These are phyloP conservation scores for Hofmannophila pseudospretella DNA, from an alignment of 2,888 invertebrate species.

Conservation along the genomic window DNA sequence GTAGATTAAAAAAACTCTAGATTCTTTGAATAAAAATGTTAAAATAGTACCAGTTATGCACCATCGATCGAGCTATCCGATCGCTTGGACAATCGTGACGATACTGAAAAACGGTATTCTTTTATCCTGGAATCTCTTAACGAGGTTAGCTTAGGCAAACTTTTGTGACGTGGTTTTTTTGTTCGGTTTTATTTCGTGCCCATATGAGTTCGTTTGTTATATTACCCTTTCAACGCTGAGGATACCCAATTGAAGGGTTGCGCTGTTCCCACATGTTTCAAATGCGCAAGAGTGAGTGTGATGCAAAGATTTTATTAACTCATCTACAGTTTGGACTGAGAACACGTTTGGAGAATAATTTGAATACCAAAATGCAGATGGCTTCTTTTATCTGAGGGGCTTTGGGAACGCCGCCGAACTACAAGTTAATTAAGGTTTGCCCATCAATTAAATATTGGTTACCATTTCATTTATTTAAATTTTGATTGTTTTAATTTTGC, in stretches of 20 bases:
- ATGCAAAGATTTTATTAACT: conserved; percentile 51
- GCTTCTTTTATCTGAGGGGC: conserved; percentile 69
- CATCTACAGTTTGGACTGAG: conserved; percentile 47
- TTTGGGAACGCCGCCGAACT: conserved; percentile 57
- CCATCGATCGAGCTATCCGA: conserved; percentile 67
- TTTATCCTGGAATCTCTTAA: conserved; percentile 77
- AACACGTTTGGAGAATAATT: conserved; percentile 76
- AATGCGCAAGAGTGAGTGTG: conserved; percentile 72
- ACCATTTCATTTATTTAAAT: no score
- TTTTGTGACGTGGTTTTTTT: conserved; percentile 74
- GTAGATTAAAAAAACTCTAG: conserved; percentile 8
- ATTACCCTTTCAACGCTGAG: conserved; percentile 49
- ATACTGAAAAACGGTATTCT: conserved; percentile 76
- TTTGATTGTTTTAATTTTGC: conserved; percentile 67
- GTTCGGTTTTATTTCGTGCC: conserved; percentile 64
- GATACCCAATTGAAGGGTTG: conserved; percentile 50
- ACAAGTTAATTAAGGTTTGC: conserved; percentile 77
- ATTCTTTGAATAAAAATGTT: conserved; percentile 27
- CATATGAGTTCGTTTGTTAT: conserved; percentile 67
- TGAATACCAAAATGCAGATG: conserved; percentile 77
- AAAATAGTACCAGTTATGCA: conserved; percentile 46
- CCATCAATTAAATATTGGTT: conserved; percentile 76
- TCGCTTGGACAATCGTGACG: conserved; percentile 70
- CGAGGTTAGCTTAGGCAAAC: conserved; percentile 77
- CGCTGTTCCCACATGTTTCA: conserved; percentile 41